Evolutionary conservation across 30 jellyfish, hydroid and myxozoan species (phyloP), one percentile per base, ranked within the genome.

Genomic region (Aurelia coerulea): DNA sequence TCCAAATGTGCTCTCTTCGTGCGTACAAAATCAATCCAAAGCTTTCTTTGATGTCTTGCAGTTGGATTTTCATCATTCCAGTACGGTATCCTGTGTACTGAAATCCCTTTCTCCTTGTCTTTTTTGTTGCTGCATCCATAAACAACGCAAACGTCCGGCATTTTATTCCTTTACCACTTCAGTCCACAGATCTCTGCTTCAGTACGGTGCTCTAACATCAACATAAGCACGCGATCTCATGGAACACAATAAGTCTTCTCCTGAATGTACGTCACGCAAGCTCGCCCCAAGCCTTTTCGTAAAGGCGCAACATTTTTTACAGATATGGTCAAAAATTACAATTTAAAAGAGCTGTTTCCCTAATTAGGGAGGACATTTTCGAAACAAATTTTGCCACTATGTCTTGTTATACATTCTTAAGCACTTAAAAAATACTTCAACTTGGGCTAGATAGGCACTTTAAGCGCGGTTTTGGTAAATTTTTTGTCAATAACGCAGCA

Each of bases 111-210:
- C 0, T 23, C 78, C 52, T 33, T 19, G 54, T 31, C 51, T 7
- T 19, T 19, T 67, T 67, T 35, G 8, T 33, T 67, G 52, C 23
- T 15, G 78, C 78, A 67, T 17, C 52, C 78, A 29, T 67, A 67
- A 67, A 67, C 78, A 35, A 67, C 78, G 54, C 78, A 67, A 14
- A 23, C 37, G 78, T 67, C 78, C 78, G 78, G 78, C 78, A 67
- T 67, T 67, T 67, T 67, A 59, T 0, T 67, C 15, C 11, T 46
- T 9, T 46, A 1, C 10, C 32, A 1, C 18, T 39, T 39, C 4
- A 6, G 4, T 6, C 51, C 51, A 9, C 51, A 39, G 51, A 23
- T 23, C 0, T 23, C 0, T 23, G 29, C 29, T 46, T 6, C 1
- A 46, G 72, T 14, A 0, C 13, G 15, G 32, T n/a, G 72, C 35